These are phyloP conservation scores for Sminthurides aquaticus DNA, from an alignment of 2,888 invertebrate species.

Conservation along the genomic window DNA sequence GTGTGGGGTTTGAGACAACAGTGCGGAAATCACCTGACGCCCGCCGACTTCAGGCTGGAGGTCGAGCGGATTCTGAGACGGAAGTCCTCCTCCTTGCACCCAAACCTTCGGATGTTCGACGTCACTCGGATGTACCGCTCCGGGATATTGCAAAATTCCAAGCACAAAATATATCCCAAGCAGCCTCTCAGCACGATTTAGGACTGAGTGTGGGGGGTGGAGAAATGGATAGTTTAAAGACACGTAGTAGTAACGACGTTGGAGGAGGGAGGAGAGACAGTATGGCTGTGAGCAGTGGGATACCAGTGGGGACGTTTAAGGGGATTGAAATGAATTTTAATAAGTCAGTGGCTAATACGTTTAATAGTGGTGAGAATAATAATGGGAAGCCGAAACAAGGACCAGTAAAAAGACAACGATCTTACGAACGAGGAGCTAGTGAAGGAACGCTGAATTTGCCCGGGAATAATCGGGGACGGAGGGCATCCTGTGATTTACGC, in stretches of 20 bases:
- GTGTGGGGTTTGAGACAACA: constrained; percentile 40
- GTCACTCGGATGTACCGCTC: constrained; percentile 42
- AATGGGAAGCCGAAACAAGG: constrained; percentile 24
- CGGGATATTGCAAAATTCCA: constrained; percentile 43
- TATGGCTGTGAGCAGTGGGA: constrained; percentile 19
- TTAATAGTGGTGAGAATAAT: neutral
- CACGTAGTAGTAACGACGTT: constrained; percentile 34
- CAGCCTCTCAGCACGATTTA: constrained; percentile 36
- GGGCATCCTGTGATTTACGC: constrained; percentile 42
- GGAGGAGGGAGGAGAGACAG: constrained; percentile 9
- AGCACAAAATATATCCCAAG: constrained; percentile 30
- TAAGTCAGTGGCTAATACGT: neutral
- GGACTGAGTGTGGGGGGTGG: constrained; percentile 29
- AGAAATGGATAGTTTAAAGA: constrained; percentile 22
- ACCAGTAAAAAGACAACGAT: constrained; percentile 39
- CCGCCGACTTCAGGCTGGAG: constrained; percentile 29
- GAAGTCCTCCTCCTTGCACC: constrained; percentile 42
- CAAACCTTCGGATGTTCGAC: constrained; percentile 40
- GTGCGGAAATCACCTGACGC: constrained; percentile 38
- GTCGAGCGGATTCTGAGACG: constrained; percentile 41
- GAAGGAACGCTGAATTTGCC: constrained; percentile 42
- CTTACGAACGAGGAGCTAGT: constrained; percentile 39
- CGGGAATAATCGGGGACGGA: constrained; percentile 34
- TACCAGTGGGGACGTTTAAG: constrained; percentile 9
- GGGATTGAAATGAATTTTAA: constrained; percentile 11